phyloP scores from a whole-genome alignment of 2,888 invertebrate species.

The Scelioninae gen. 2 region DNA sequence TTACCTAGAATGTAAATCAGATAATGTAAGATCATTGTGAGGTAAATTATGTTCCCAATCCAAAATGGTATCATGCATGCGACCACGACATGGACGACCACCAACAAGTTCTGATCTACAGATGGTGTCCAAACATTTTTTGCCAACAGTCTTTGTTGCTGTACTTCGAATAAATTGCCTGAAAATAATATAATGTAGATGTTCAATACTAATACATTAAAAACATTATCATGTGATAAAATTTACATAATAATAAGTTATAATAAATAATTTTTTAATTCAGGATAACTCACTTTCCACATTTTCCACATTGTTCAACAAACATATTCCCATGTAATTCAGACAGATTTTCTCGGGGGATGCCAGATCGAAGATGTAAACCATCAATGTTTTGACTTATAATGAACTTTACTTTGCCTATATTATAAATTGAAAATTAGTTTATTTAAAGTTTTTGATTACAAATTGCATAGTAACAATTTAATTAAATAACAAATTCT shows the following conservation, averaged over 20 bases:
- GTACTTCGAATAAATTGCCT: slow-evolving; percentile 88
- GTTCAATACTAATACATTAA: too few species aligned
- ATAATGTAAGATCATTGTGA: slow-evolving; percentile 87
- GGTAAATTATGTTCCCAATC: slow-evolving; percentile 99
- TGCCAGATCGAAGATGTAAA: slow-evolving; percentile 92
- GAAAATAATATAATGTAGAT: too few species aligned
- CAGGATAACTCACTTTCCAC: slow-evolving; percentile 81
- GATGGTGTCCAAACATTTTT: slow-evolving; percentile 81
- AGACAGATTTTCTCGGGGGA: slow-evolving; percentile 86
- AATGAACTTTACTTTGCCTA: slow-evolving; percentile 86
- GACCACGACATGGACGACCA: slow-evolving; percentile 89
- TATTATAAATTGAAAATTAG: too few species aligned
- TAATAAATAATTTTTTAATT: neutral
- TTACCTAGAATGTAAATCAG: slow-evolving; percentile 91
- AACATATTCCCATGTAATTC: slow-evolving; percentile 99
- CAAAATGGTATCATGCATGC: slow-evolving; percentile 91
- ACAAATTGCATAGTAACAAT: too few species aligned
- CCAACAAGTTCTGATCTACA: slow-evolving; percentile 80
- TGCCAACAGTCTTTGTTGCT: slow-evolving; percentile 88
- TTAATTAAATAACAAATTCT: too few species aligned
- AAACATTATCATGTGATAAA: neutral
- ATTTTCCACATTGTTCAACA: slow-evolving; percentile 93
- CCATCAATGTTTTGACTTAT: slow-evolving; percentile 99
- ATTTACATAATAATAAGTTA: slow-evolving; percentile 1
- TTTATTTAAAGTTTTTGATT: too few species aligned